phyloP scores from a whole-genome alignment of 2,113 vertebrate species.

The Urocolius indicus region DNA sequence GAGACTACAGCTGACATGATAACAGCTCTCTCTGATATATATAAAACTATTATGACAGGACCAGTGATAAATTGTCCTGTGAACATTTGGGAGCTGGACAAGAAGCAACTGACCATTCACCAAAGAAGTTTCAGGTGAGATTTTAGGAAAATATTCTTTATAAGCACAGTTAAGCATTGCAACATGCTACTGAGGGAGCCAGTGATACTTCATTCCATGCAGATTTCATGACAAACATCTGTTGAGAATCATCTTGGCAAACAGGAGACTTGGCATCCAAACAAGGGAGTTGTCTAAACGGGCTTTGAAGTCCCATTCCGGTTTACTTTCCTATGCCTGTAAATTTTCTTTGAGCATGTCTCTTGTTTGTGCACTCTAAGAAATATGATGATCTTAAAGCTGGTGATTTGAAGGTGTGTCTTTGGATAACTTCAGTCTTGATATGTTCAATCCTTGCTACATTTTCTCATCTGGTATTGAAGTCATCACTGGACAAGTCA shows the following conservation, averaged over 20 bases:
- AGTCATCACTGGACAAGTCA: neutral
- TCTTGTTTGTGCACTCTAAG: neutral
- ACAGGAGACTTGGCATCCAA: neutral
- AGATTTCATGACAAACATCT: conserved; percentile 17
- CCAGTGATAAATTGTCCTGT: neutral
- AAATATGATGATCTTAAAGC: neutral
- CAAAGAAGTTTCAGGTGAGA: conserved; percentile 20
- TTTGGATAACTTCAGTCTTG: neutral
- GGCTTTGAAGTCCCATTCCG: neutral
- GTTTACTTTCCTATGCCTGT: conserved; percentile 18
- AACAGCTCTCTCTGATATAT: neutral
- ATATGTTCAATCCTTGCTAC: neutral
- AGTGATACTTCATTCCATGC: neutral
- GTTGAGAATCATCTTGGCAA: neutral
- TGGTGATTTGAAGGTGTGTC: neutral
- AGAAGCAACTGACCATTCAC: neutral
- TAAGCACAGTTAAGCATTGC: neutral
- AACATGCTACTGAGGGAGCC: conserved; percentile 6
- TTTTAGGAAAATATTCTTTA: neutral
- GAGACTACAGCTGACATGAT: neutral
- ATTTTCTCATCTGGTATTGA: neutral
- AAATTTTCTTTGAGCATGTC: neutral
- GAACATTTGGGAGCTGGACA: neutral
- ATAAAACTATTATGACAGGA: neutral
- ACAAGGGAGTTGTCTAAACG: neutral